These are phyloP conservation scores for Scarus forsteni DNA, from an alignment of 2,797 vertebrate species.

Conservation along the genomic window DNA sequence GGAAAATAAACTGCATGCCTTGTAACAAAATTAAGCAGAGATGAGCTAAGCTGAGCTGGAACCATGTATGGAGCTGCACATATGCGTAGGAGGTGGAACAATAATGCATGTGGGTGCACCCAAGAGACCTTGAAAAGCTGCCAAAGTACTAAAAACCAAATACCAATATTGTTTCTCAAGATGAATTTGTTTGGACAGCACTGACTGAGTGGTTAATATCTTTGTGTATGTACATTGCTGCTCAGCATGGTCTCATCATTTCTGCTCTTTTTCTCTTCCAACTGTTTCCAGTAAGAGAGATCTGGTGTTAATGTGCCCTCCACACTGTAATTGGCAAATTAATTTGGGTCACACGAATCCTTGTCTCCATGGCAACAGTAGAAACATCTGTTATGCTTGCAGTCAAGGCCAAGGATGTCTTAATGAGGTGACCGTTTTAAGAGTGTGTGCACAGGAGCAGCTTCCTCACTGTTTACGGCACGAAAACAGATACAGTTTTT, in stretches of 20 bases:
- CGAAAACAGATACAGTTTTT: background rate
- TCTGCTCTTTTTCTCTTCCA: constrained; percentile 12
- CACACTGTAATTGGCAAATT: constrained; percentile 78
- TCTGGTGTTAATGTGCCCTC: constrained; percentile 58
- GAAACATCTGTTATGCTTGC: constrained; percentile 40
- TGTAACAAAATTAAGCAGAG: no score
- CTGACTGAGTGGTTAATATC: constrained; percentile 3
- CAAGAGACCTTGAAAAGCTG: no score
- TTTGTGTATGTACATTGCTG: background rate
- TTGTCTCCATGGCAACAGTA: constrained; percentile 80
- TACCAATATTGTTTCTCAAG: no score
- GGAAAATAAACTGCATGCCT: no score
- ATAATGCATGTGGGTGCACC: no score
- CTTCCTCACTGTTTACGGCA: background rate
- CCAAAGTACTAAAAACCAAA: no score
- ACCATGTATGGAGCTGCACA: no score
- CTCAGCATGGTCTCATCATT: background rate
- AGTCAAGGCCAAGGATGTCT: constrained; percentile 28
- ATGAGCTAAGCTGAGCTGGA: no score
- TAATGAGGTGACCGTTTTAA: constrained; percentile 37
- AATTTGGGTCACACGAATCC: constrained; percentile 81
- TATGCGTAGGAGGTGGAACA: no score
- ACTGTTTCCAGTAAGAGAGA: constrained; percentile 32
- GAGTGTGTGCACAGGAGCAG: constrained; percentile 10
- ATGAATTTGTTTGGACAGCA: no score